phyloP scores from a whole-genome alignment of 2,888 invertebrate species.

The Ophion obscuratus region DNA sequence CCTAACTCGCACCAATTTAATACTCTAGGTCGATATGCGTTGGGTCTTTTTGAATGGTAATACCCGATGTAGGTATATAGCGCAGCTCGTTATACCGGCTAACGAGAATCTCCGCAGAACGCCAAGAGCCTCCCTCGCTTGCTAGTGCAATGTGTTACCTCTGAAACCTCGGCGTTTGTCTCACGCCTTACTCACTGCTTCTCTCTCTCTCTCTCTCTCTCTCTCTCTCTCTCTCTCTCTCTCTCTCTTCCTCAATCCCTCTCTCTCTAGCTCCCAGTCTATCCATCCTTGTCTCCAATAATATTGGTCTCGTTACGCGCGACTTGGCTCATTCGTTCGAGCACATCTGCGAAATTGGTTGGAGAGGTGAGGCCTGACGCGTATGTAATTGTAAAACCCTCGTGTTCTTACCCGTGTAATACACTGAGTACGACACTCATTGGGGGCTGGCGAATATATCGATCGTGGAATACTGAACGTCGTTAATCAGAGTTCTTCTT shows the following conservation, averaged over 20 bases:
- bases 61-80: background rate
- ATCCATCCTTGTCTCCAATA: constrained; percentile 30
- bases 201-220: constrained; percentile 30
- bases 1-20: background rate
- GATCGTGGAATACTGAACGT: background rate
- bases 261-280: constrained; percentile 25
- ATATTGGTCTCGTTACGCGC: constrained; percentile 58
- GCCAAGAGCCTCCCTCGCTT: constrained; percentile 52
- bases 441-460: background rate
- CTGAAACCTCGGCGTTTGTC: constrained; percentile 57
- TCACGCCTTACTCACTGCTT: constrained; percentile 38
- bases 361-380: constrained; percentile 15
- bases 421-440: background rate
- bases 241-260: constrained; percentile 7
- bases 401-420: constrained; percentile 6
- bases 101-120: constrained; percentile 58
- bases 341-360: constrained; percentile 58
- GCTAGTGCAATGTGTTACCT: constrained; percentile 37
- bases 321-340: constrained; percentile 47
- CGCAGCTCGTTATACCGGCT: constrained; percentile 53
- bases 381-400: background rate
- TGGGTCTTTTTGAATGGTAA: constrained; percentile 12
- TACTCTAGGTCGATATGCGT: constrained; percentile 4
- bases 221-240: constrained; percentile 1
- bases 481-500: background rate